Evolutionary conservation across 2,888 invertebrate species (phyloP).

Genomic region (Rutpela maculata): DNA sequence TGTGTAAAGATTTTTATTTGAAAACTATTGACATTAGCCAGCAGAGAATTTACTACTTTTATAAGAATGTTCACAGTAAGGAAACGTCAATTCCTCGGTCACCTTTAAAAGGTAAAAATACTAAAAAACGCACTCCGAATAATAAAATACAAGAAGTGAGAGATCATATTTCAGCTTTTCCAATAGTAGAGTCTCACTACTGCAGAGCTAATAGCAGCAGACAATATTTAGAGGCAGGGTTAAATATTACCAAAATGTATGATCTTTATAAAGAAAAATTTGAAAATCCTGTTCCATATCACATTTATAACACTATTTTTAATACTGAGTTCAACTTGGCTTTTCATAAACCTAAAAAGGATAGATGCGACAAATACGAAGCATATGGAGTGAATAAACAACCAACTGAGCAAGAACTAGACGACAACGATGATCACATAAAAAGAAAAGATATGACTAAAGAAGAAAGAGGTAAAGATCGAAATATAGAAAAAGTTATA

Average conservation of each 20-base stretch:
- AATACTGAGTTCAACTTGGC: neutral
- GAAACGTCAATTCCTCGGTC: slow-evolving; percentile 2
- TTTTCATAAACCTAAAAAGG: neutral
- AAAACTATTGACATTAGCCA: neutral
- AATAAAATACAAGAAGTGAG: neutral
- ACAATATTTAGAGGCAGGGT: neutral
- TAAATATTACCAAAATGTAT: slow-evolving; percentile 3
- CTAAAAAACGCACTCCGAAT: neutral
- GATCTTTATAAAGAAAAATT: slow-evolving; percentile 5
- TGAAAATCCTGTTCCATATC: slow-evolving; percentile 5
- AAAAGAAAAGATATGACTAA: slow-evolving; percentile 2
- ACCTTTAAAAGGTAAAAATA: slow-evolving; percentile 6
- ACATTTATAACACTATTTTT: slow-evolving; percentile 4
- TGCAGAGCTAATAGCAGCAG: neutral
- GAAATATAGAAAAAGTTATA: neutral
- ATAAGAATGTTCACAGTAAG: neutral
- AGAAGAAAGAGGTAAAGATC: neutral
- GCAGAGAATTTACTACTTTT: neutral
- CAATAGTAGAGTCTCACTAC: neutral
- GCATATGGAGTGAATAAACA: neutral
- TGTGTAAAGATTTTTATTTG: neutral
- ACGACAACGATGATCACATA: neutral
- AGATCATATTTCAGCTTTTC: neutral
- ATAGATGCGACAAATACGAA: neutral
- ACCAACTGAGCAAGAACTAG: neutral